Conservation (phyloP, 1,140 invertebrate species). For the Drosophila teissieri region DNA sequence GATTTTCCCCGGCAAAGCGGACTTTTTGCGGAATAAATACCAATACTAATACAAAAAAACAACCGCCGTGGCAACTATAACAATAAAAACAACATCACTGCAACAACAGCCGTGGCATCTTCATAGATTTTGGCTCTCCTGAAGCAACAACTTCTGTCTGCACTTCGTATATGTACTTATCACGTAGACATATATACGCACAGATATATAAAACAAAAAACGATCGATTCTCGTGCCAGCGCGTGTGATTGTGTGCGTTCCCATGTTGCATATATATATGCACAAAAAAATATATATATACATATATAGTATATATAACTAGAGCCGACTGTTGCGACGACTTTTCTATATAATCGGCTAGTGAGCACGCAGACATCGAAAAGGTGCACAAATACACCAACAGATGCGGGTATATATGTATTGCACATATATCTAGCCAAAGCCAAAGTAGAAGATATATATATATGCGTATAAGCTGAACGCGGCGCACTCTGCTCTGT, state of each 20-base stretch:
- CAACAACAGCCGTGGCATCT: conserved; percentile 14
- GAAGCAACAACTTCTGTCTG: conserved; percentile 63
- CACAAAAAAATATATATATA: neutral
- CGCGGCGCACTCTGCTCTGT: conserved; percentile 81
- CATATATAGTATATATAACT: conserved; percentile 29
- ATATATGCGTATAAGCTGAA: conserved; percentile 75
- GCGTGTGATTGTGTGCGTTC: conserved; percentile 48
- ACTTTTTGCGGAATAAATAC: conserved; percentile 38
- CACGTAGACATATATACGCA: conserved; percentile 4
- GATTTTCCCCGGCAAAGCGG: neutral
- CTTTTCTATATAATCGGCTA: conserved; percentile 66
- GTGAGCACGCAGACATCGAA: conserved; percentile 30
- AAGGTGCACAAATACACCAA: conserved; percentile 24
- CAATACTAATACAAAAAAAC: conserved; percentile 4
- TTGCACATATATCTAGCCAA: conserved; percentile 65
- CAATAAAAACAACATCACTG: conserved; percentile 19
- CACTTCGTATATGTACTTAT: conserved; percentile 44
- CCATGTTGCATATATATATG: conserved; percentile 32
- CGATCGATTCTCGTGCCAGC: conserved; percentile 40
- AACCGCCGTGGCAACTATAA: conserved; percentile 3
- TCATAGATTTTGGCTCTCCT: conserved; percentile 7
- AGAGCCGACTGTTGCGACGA: conserved; percentile 62
- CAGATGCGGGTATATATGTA: conserved; percentile 27
- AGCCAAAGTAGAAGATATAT: conserved; percentile 73
- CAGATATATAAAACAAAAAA: conserved; percentile 59